Conservation (phyloP, 1,140 invertebrate genomes). For the Leptestheria dahalacensis region DNA sequence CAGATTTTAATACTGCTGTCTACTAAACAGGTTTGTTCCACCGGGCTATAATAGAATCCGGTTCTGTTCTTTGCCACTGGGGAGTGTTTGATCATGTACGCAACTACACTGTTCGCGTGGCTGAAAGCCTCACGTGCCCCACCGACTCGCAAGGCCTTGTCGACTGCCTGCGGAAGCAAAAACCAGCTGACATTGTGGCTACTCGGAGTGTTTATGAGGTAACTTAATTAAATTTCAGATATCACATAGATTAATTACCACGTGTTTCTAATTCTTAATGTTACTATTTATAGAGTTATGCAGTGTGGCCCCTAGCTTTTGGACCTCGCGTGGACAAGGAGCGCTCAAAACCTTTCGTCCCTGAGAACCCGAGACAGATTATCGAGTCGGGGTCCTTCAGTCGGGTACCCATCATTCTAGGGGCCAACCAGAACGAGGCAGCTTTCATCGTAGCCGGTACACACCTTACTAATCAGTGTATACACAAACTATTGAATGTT, state of each 20-base stretch:
- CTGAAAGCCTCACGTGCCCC: constrained; percentile 39
- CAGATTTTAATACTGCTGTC: no score
- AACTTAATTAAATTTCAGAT: neutral
- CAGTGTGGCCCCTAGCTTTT: constrained; percentile 5
- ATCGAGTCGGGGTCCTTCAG: constrained; percentile 40
- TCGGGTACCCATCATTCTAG: constrained; percentile 46
- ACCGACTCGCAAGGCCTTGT: constrained; percentile 39
- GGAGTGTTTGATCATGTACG: constrained; percentile 44
- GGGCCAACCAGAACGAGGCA: constrained; percentile 48
- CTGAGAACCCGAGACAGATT: constrained; percentile 38
- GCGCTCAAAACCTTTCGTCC: constrained; percentile 42
- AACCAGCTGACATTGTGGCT: constrained; percentile 31
- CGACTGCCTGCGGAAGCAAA: constrained; percentile 41
- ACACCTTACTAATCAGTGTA: no score
- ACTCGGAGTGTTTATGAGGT: neutral
- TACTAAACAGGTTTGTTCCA: constrained; percentile 59
- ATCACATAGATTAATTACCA: neutral
- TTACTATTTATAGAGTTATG: no score
- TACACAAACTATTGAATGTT: no score
- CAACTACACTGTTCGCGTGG: constrained; percentile 43
- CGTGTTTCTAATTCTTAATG: neutral
- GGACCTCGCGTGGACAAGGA: constrained; percentile 9
- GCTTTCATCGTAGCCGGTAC: no score
- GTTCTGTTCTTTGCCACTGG: constrained; percentile 61
- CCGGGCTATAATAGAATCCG: constrained; percentile 57